phyloP scores from a whole-genome alignment of 1,140 invertebrate genomes.

The Drosophila hydei region DNA sequence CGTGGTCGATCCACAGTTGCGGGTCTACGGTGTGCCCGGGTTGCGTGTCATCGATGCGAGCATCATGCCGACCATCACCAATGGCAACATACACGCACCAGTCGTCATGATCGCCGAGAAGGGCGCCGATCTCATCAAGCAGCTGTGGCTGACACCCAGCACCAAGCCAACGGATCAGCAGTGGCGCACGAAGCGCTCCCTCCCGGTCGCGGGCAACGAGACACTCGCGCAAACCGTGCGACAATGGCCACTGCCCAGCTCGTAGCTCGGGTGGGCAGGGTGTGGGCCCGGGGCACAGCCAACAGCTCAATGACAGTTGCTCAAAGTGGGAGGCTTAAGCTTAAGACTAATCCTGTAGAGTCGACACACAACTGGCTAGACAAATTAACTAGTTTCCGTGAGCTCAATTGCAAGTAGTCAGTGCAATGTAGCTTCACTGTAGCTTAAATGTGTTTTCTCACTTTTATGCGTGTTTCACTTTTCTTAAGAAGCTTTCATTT shows the following conservation, averaged over 20 bases:
- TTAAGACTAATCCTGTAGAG: not conserved
- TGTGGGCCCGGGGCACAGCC: not conserved
- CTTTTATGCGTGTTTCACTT: no score
- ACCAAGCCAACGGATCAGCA: constrained; percentile 23
- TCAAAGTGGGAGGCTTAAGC: not conserved
- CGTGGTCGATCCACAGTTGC: constrained; percentile 91
- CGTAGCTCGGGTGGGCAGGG: constrained; percentile 32
- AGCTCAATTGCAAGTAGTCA: constrained; percentile 7
- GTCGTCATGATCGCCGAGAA: constrained; percentile 97
- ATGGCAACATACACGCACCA: constrained; percentile 93
- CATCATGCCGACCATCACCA: constrained; percentile 87
- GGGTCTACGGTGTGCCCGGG: constrained; percentile 90
- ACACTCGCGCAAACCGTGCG: constrained; percentile 14
- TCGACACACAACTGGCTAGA: no score
- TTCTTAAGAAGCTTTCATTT: not conserved
- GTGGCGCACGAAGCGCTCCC: constrained; percentile 52
- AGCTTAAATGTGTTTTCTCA: no score
- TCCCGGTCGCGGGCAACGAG: constrained; percentile 17
- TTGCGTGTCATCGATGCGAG: constrained; percentile 86
- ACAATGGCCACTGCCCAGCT: constrained; percentile 66
- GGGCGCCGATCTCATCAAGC: constrained; percentile 93
- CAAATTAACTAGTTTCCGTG: not conserved
- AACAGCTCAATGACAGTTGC: constrained; percentile 1
- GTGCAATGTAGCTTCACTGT: constrained; percentile 4
- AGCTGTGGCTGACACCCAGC: constrained; percentile 86